A percentile compares a stretch with the other conserved stretches of the same genome.
Conservation (phyloP, 2,888 invertebrate species). For the Homarus gammarus region DNA sequence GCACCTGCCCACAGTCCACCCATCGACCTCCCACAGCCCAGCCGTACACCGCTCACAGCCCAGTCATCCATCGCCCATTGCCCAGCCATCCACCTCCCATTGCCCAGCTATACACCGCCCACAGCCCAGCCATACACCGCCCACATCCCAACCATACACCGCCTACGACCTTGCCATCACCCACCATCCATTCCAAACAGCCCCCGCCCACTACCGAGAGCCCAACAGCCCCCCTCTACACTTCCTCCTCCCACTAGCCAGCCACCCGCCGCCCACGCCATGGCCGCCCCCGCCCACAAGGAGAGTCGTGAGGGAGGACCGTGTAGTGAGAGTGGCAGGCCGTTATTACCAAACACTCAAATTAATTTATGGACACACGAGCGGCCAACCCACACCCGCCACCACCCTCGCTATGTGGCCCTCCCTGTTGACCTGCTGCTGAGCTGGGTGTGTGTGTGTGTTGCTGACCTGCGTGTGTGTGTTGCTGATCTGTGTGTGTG, state of each 20-base stretch:
- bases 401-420: not conserved
- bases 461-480: not conserved
- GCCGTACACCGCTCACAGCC: not conserved
- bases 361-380: conserved; percentile 67
- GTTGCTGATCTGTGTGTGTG: too few relatives aligned
- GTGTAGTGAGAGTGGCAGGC: conserved; percentile 62
- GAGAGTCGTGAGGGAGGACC: conserved; percentile 59
- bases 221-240: not conserved
- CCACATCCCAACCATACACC: conserved; percentile 20
- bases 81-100: too few relatives aligned
- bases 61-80: not conserved
- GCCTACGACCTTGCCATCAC: not conserved
- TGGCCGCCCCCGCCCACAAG: conserved; percentile 44
- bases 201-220: conserved; percentile 11
- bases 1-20: not conserved
- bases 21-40: not conserved
- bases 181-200: not conserved
- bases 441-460: not conserved
- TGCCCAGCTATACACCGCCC: not conserved
- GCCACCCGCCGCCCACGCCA: conserved; percentile 33
- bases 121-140: not conserved
- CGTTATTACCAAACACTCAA: conserved; percentile 69
- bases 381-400: conserved; percentile 8
- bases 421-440: too few relatives aligned
- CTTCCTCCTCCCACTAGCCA: not conserved